Evolutionary conservation across 2,888 invertebrate genomes (phyloP).

Genomic region (Phasia obesa): DNA sequence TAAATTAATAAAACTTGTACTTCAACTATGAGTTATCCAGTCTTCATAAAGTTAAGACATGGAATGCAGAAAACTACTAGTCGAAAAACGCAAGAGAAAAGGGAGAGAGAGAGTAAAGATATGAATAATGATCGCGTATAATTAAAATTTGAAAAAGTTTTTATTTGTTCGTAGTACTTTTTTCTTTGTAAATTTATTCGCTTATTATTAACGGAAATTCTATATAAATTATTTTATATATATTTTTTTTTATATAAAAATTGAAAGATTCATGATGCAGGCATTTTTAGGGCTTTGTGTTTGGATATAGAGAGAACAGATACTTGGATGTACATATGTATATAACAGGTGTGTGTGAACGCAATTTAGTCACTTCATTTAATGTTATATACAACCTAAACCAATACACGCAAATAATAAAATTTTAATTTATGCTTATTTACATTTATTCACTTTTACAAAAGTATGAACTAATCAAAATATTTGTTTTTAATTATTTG

Average conservation of each 20-base stretch:
- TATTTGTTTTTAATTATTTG: conserved; percentile 65
- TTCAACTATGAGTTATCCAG: conserved; percentile 64
- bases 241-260: conserved; percentile 6
- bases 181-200: conserved; percentile 53
- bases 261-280: too few relatives aligned
- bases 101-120: conserved; percentile 7
- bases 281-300: background rate
- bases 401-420: background rate
- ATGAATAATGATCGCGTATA: conserved; percentile 64
- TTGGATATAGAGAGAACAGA: background rate
- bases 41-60: conserved; percentile 64
- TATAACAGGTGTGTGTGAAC: background rate
- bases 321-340: too few relatives aligned
- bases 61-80: conserved; percentile 45
- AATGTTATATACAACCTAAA: background rate
- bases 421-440: conserved; percentile 15
- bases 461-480: conserved; percentile 43
- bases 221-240: conserved; percentile 58
- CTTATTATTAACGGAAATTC: conserved; percentile 65
- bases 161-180: conserved; percentile 39
- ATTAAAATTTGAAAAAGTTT: conserved; percentile 70
- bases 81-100: conserved; percentile 20
- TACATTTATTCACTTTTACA: conserved; percentile 12
- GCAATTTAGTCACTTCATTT: conserved; percentile 4
- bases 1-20: conserved; percentile 31